phyloP scores from a whole-genome alignment of 53 echinoderm and acorn worm species.

The Arbacia lixula region DNA sequence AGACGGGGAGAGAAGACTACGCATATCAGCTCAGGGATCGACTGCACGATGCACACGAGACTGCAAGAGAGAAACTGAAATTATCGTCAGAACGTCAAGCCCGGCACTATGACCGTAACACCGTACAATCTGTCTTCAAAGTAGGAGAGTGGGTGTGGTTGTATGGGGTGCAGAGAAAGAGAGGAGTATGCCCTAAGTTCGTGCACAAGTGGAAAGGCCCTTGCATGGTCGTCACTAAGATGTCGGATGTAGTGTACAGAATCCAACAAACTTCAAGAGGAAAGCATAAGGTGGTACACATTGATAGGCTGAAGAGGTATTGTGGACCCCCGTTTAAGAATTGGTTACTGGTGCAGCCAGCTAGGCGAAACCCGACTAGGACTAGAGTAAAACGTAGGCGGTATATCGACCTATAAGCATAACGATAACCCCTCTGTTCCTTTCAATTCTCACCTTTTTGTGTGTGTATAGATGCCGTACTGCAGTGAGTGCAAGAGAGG shows the following conservation, averaged over 20 bases:
- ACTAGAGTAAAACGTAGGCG: too few relatives aligned
- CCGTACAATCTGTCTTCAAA: neutral
- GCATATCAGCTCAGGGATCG: neutral
- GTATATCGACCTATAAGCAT: too few relatives aligned
- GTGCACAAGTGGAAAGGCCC: constrained; percentile 8
- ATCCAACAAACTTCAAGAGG: neutral
- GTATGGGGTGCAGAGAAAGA: neutral
- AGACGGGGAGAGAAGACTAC: neutral
- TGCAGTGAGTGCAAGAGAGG: too few relatives aligned
- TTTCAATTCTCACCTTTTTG: too few relatives aligned
- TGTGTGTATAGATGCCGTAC: too few relatives aligned
- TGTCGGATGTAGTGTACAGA: constrained; percentile 10
- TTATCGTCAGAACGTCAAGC: neutral
- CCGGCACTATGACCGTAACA: neutral
- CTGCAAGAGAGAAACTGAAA: constrained; percentile 1
- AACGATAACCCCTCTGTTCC: too few relatives aligned
- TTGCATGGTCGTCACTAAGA: neutral
- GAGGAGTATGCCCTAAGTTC: constrained; percentile 7
- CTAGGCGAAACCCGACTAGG: too few relatives aligned
- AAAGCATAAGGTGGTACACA: constrained; percentile 29
- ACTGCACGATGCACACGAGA: constrained; percentile 18
- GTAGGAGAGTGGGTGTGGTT: constrained; percentile 1
- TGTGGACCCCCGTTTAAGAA: neutral
- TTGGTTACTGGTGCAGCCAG: neutral
- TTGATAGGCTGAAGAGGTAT: constrained; percentile 16